These are phyloP conservation scores for Trinorchestia longiramus DNA, from an alignment of 1,140 invertebrate species.

Conservation along the genomic window DNA sequence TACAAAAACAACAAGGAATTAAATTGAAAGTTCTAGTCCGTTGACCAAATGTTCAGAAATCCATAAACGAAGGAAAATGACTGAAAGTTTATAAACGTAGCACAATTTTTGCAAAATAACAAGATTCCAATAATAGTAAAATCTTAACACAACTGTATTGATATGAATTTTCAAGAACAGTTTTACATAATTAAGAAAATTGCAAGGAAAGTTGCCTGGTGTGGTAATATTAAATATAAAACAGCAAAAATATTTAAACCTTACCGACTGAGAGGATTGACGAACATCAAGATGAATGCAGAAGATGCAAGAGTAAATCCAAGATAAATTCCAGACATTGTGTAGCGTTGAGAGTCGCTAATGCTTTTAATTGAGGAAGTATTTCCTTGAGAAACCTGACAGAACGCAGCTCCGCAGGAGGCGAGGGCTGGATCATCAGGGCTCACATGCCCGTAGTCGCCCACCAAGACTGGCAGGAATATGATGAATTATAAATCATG, in stretches of 20 bases:
- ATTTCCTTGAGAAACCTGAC: neutral
- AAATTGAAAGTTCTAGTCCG: too few species aligned
- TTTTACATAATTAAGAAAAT: neutral
- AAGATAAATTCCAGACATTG: slow-evolving; percentile 45
- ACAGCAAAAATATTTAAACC: neutral
- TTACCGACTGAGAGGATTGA: slow-evolving; percentile 45
- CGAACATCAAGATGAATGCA: neutral
- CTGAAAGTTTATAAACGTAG: too few species aligned
- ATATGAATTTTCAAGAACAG: neutral
- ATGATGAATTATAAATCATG: neutral
- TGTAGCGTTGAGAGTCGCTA: slow-evolving; percentile 44
- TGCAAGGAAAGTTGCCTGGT: too few species aligned
- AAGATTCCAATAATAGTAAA: too few species aligned
- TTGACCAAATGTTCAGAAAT: too few species aligned
- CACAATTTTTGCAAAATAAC: too few species aligned
- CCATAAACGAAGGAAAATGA: too few species aligned
- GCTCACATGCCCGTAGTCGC: neutral
- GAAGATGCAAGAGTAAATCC: slow-evolving; percentile 9
- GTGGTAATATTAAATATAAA: neutral
- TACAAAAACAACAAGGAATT: too few species aligned
- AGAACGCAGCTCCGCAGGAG: slow-evolving; percentile 41
- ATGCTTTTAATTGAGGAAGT: neutral
- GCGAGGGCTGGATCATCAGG: neutral
- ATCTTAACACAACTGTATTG: too few species aligned
- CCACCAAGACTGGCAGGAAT: neutral